Percentiles rank a stretch among this genome's conserved stretches.
Conservation (phyloP, 2,888 invertebrate genomes). For the Taenaris catops region DNA sequence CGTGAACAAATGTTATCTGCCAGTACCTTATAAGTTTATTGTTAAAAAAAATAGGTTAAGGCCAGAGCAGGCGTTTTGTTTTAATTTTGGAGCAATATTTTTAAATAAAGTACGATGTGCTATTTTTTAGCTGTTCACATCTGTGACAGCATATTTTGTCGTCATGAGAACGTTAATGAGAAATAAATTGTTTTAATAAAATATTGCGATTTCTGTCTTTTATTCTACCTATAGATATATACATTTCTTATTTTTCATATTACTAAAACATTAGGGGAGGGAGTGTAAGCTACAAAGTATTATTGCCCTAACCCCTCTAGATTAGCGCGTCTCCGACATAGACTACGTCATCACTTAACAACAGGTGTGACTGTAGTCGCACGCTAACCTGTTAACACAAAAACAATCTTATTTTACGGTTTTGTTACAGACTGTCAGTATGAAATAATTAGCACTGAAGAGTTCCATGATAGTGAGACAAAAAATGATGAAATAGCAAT, state of each 20-base stretch:
- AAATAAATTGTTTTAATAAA: conserved; percentile 14
- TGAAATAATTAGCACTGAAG: too few species aligned
- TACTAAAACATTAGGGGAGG: too few species aligned
- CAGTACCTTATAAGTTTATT: background rate
- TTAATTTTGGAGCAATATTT: conserved; percentile 13
- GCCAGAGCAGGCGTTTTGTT: conserved; percentile 14
- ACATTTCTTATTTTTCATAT: too few species aligned
- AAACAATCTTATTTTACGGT: too few species aligned
- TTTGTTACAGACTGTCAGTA: conserved; percentile 10
- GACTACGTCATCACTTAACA: too few species aligned
- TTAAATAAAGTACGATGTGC: conserved; percentile 4
- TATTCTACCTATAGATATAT: too few species aligned
- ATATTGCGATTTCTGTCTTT: conserved; percentile 10
- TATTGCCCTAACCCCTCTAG: too few species aligned
- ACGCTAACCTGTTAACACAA: too few species aligned
- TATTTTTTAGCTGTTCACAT: conserved; percentile 4
- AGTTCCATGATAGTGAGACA: conserved; percentile 24
- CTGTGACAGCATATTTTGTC: conserved; percentile 7
- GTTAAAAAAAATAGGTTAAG: conserved; percentile 7
- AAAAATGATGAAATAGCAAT: conserved; percentile 35
- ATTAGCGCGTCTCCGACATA: too few species aligned
- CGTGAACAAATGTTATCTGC: background rate
- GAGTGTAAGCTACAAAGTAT: too few species aligned
- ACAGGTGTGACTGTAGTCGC: too few species aligned
- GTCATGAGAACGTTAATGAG: conserved; percentile 13